phyloP scores from a whole-genome alignment of 1,140 invertebrate genomes.

The Drosophila ohnishii region DNA sequence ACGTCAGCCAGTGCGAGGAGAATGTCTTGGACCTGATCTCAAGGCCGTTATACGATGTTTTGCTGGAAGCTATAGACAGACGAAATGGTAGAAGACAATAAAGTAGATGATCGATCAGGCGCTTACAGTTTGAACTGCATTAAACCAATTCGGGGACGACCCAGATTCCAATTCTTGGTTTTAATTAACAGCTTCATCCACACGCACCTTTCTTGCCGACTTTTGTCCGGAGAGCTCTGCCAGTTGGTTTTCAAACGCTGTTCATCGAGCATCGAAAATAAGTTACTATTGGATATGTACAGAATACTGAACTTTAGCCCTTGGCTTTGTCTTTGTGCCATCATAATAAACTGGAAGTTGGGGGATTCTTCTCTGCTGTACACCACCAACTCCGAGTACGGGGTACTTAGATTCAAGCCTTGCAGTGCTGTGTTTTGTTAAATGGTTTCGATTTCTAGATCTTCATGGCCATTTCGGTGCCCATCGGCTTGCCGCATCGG shows the following conservation, averaged over 20 bases:
- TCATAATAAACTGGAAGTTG: slow-evolving; percentile 4
- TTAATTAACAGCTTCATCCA: slow-evolving; percentile 47
- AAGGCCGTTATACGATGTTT: slow-evolving; percentile 26
- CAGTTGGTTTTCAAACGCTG: slow-evolving; percentile 31
- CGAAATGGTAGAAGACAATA: slow-evolving; percentile 26
- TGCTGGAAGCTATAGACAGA: slow-evolving; percentile 5
- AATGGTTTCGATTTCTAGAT: slow-evolving; percentile 67
- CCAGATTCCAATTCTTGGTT: slow-evolving; percentile 25
- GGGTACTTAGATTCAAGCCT: slow-evolving; percentile 10
- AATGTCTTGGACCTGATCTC: slow-evolving; percentile 68
- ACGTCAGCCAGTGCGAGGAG: slow-evolving; percentile 66
- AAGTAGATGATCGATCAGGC: slow-evolving; percentile 9
- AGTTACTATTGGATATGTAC: slow-evolving; percentile 11
- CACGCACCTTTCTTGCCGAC: slow-evolving; percentile 39
- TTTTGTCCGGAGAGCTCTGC: background rate
- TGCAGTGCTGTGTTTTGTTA: background rate
- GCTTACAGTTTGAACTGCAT: slow-evolving; percentile 54
- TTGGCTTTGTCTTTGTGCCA: slow-evolving; percentile 22
- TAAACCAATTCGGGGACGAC: slow-evolving; percentile 51
- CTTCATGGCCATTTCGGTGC: slow-evolving; percentile 88
- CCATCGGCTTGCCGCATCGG: slow-evolving; percentile 87
- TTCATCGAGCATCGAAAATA: slow-evolving; percentile 13
- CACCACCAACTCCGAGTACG: slow-evolving; percentile 45
- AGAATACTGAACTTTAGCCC: slow-evolving; percentile 2
- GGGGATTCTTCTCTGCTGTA: slow-evolving; percentile 7